Percentiles rank a stretch among this genome's conserved stretches.
phyloP scores from a whole-genome alignment of 2,797 vertebrate genomes.

The Pangasius macronema region DNA sequence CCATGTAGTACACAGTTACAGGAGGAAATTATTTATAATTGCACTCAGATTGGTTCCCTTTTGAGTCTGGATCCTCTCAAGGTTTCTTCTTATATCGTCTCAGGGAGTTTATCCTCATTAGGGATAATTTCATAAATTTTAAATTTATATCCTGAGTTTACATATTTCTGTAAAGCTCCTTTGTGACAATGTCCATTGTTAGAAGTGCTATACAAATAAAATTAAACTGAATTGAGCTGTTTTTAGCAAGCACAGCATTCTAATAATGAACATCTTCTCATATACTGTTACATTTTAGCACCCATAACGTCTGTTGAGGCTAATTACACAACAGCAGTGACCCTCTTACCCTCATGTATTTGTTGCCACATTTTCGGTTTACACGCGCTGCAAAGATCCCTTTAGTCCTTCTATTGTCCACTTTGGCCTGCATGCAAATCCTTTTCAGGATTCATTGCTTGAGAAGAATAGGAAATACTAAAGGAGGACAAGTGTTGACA shows the following conservation, averaged over 20 bases:
- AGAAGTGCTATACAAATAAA: too few relatives aligned
- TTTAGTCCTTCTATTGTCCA: constrained; percentile 69
- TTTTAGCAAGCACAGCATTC: not conserved
- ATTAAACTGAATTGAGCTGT: too few relatives aligned
- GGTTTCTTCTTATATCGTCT: too few relatives aligned
- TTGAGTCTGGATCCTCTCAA: too few relatives aligned
- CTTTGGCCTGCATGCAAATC: constrained; percentile 74
- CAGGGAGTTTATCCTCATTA: too few relatives aligned
- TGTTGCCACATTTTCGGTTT: constrained; percentile 72
- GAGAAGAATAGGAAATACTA: constrained; percentile 73
- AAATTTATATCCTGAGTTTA: too few relatives aligned
- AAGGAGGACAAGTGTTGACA: constrained; percentile 78
- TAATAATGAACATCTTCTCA: constrained; percentile 1
- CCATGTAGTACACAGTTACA: too few relatives aligned
- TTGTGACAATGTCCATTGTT: too few relatives aligned
- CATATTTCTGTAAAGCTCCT: too few relatives aligned
- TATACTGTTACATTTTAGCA: not conserved
- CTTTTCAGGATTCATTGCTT: constrained; percentile 72
- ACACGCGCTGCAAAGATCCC: constrained; percentile 69
- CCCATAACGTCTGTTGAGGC: not conserved
- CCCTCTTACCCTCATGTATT: constrained; percentile 51
- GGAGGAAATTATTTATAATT: too few relatives aligned
- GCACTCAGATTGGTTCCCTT: too few relatives aligned
- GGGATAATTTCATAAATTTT: too few relatives aligned
- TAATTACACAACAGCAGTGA: constrained; percentile 11